A percentile compares a stretch with the other conserved stretches of the same genome.
Conservation (phyloP, 2,888 invertebrate genomes). For the Drosophila yooni region DNA sequence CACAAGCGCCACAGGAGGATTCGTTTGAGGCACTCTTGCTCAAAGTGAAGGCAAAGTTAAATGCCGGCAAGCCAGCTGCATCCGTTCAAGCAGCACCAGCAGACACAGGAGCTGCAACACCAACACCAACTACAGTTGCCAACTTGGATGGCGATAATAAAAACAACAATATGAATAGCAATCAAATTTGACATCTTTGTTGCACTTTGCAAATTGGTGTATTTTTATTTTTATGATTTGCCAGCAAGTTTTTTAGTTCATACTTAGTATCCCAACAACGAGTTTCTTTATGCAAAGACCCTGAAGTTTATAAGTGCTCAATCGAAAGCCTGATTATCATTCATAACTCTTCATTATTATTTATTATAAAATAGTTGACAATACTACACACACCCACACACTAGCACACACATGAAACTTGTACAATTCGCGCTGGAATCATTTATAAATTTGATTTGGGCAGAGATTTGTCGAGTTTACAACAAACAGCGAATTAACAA, state of each 20-base stretch:
- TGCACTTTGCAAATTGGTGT: constrained; percentile 37
- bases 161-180: constrained; percentile 21
- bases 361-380: constrained; percentile 67
- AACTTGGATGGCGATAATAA: constrained; percentile 12
- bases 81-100: constrained; percentile 8
- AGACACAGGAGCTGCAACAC: constrained; percentile 10
- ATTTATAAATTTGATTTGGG: constrained; percentile 17
- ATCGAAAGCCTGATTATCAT: constrained; percentile 70
- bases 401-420: constrained; percentile 10
- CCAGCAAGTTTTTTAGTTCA: constrained; percentile 35
- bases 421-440: constrained; percentile 10
- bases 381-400: constrained; percentile 44
- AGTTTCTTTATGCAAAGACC: constrained; percentile 28
- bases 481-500: constrained; percentile 48
- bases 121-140: constrained; percentile 11
- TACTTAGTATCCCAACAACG: constrained; percentile 18
- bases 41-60: constrained; percentile 83
- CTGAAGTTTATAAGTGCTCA: constrained; percentile 54
- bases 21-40: constrained; percentile 84
- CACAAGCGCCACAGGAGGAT: constrained; percentile 77
- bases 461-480: constrained; percentile 8
- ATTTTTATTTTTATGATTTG: constrained; percentile 56
- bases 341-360: constrained; percentile 57
- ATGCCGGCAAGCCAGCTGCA: constrained; percentile 74
- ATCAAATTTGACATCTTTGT: constrained; percentile 64